Evolutionary conservation across 2,888 invertebrate species (phyloP).

Genomic region (Auanema sp.): DNA sequence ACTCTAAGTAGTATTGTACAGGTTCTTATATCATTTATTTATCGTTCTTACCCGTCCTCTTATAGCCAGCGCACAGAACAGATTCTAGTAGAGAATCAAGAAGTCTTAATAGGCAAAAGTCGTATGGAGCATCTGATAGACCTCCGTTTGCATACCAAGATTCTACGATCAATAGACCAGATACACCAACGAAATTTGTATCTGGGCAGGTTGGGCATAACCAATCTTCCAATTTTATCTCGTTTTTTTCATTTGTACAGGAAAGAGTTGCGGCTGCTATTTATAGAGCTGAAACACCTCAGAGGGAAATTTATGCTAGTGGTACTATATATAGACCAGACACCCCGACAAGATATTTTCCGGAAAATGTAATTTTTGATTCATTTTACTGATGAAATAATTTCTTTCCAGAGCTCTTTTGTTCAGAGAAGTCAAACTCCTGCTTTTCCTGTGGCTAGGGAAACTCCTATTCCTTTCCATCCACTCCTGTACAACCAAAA

Average conservation of each 20-base stretch:
- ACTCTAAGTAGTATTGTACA: constrained; percentile 34
- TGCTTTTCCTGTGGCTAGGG: constrained; percentile 83
- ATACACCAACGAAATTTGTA: constrained; percentile 27
- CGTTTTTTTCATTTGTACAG: too few relatives aligned
- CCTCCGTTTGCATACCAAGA: constrained; percentile 22
- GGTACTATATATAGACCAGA: constrained; percentile 39
- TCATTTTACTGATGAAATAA: too few relatives aligned
- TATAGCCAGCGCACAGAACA: constrained; percentile 12
- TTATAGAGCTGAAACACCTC: constrained; percentile 49
- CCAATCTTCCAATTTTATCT: too few relatives aligned
- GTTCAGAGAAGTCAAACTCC: constrained; percentile 78
- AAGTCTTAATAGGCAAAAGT: constrained; percentile 14
- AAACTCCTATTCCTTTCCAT: constrained; percentile 62
- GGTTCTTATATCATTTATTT: constrained; percentile 18
- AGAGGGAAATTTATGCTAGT: constrained; percentile 38
- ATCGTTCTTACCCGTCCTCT: background rate
- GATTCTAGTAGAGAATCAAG: constrained; percentile 12
- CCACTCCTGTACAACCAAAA: constrained; percentile 57
- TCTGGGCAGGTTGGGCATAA: constrained; percentile 25
- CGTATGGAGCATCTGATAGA: constrained; percentile 17
- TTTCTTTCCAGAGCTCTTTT: constrained; percentile 30
- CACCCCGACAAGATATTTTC: constrained; percentile 39
- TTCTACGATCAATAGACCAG: constrained; percentile 17
- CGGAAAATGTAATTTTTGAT: constrained; percentile 37
- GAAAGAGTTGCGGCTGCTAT: constrained; percentile 53